These are phyloP conservation scores for Ochotona princeps DNA, from an alignment of 2,113 vertebrate species.

Conservation along the genomic window DNA sequence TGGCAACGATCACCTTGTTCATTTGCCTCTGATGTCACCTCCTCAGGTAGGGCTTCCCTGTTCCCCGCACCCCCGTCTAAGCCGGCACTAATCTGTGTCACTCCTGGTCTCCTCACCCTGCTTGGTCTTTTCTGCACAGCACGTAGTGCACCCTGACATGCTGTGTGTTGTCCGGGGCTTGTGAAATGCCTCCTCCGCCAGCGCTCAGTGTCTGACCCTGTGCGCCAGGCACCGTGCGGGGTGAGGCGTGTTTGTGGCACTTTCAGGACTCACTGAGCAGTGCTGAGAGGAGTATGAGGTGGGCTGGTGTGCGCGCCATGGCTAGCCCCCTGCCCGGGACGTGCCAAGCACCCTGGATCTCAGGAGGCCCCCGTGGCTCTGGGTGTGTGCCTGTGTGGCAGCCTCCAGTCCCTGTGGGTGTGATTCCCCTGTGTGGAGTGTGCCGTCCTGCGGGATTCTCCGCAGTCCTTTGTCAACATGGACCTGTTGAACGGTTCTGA, in stretches of 20 bases:
- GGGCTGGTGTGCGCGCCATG: neutral
- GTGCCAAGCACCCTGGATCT: rapidly evolving
- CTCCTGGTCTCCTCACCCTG: rapidly evolving
- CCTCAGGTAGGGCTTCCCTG: conserved; percentile 17
- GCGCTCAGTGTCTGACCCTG: neutral
- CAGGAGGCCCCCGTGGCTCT: neutral
- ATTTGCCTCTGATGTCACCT: neutral
- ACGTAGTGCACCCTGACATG: neutral
- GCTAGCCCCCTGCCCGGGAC: neutral
- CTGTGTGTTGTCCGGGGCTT: neutral
- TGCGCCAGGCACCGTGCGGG: neutral
- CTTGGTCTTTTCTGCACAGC: neutral
- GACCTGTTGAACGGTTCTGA: neutral
- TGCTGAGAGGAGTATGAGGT: neutral
- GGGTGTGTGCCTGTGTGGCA: rapidly evolving
- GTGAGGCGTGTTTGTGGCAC: neutral
- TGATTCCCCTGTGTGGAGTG: neutral
- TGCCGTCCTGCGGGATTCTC: neutral
- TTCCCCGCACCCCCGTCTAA: neutral
- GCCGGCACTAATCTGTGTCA: neutral
- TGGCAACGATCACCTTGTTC: neutral
- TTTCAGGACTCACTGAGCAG: neutral
- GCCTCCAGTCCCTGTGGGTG: neutral
- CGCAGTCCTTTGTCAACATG: neutral
- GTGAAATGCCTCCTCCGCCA: neutral